These are phyloP conservation scores for Enhydra lutris DNA, from an alignment of 2,113 vertebrate species.

Conservation along the genomic window DNA sequence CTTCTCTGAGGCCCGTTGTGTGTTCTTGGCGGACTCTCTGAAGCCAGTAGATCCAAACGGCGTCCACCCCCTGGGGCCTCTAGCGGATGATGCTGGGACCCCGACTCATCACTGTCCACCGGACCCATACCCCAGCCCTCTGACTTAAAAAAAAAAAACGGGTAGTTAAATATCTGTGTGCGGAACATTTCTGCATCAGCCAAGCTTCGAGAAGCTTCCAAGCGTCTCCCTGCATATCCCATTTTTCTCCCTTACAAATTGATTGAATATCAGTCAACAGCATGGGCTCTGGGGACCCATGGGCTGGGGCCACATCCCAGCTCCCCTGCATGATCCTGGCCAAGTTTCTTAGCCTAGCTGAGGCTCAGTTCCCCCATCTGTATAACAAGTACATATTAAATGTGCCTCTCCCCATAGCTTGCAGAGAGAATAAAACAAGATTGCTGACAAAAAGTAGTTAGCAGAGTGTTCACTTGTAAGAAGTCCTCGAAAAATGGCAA, in stretches of 20 bases:
- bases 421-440: not conserved
- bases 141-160: not conserved
- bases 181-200: not conserved
- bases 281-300: not conserved
- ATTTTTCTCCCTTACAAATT: not conserved
- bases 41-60: not conserved
- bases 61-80: not conserved
- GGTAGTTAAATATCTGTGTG: not conserved
- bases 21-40: not conserved
- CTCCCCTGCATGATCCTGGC: not conserved
- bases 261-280: not conserved
- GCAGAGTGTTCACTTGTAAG: accelerated
- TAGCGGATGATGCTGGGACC: not conserved
- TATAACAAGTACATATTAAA: not conserved
- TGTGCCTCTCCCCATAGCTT: not conserved
- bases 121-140: not conserved
- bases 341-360: not conserved
- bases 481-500: not conserved
- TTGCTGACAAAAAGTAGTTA: not conserved
- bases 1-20: not conserved
- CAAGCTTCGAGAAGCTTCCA: not conserved
- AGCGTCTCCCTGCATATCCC: not conserved
- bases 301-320: not conserved
- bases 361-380: not conserved
- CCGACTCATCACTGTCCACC: not conserved